Percentiles rank a stretch among this genome's conserved stretches.
Evolutionary conservation across 2,888 invertebrate species (phyloP).

Genomic region (Anodontia alba): DNA sequence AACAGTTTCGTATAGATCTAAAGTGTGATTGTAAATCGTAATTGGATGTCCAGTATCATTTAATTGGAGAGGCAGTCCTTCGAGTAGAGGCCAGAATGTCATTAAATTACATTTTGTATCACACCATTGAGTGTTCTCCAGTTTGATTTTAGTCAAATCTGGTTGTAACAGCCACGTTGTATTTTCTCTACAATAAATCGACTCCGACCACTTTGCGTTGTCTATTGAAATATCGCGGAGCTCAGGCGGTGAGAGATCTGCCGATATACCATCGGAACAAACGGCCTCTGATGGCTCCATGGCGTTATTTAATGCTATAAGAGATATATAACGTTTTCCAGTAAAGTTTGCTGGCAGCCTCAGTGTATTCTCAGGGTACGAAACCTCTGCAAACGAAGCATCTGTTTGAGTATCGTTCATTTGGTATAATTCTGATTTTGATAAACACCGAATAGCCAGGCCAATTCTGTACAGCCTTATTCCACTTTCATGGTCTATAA

Average conservation of each 20-base stretch:
- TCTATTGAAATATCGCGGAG: conserved; percentile 49
- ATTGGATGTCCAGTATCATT: not conserved
- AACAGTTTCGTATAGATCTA: not conserved
- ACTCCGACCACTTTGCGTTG: conserved; percentile 40
- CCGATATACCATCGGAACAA: conserved; percentile 72
- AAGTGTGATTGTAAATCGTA: not conserved
- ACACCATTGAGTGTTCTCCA: conserved; percentile 13
- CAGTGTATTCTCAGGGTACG: not conserved
- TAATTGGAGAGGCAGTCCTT: not conserved
- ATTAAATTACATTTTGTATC: not conserved
- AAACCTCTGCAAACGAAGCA: not conserved
- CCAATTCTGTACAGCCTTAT: conserved; percentile 62
- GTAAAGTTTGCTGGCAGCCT: conserved; percentile 18
- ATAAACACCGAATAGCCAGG: conserved; percentile 23
- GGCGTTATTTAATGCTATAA: conserved; percentile 72
- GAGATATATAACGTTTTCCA: conserved; percentile 57
- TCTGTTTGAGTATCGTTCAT: not conserved
- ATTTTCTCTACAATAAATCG: conserved; percentile 46
- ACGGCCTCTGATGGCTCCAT: conserved; percentile 66
- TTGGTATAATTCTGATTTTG: not conserved
- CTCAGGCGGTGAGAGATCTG: conserved; percentile 59
- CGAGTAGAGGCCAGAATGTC: not conserved
- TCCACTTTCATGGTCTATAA: conserved; percentile 73
- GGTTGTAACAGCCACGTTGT: conserved; percentile 42
- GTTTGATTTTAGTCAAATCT: conserved; percentile 37